phyloP scores from a whole-genome alignment of 1,140 invertebrate genomes.

The Ridgeia piscesae region DNA sequence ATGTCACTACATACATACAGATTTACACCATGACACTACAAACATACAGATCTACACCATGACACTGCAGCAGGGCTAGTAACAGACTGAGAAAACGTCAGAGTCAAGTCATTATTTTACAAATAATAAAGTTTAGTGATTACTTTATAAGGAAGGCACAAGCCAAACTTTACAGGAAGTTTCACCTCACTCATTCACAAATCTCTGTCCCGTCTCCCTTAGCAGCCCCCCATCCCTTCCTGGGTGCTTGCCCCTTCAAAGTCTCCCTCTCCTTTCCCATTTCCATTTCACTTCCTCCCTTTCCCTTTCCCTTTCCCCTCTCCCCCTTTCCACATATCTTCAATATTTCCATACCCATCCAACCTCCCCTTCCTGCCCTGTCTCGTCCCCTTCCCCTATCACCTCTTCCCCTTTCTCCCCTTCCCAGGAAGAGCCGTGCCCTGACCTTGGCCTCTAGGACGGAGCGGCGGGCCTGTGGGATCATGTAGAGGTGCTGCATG shows the following conservation, averaged over 20 bases:
- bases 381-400: too few relatives aligned
- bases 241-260: background rate
- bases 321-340: too few relatives aligned
- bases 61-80: too few relatives aligned
- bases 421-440: background rate
- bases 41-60: background rate
- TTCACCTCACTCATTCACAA: background rate
- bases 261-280: too few relatives aligned
- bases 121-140: too few relatives aligned
- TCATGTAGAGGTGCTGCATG: slow-evolving; percentile 96
- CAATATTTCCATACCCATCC: too few relatives aligned
- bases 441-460: slow-evolving; percentile 68
- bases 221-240: background rate
- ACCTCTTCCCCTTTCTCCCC: background rate
- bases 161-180: background rate
- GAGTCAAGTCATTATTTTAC: too few relatives aligned
- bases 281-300: too few relatives aligned
- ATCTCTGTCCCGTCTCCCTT: background rate
- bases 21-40: background rate
- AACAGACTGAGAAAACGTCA: background rate
- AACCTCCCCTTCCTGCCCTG: too few relatives aligned
- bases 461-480: slow-evolving; percentile 83
- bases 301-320: too few relatives aligned
- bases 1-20: background rate
- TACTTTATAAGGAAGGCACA: background rate